A percentile compares a stretch with the other conserved stretches of the same genome.
These are phyloP conservation scores for Anoncus sp. DNA, from an alignment of 2,888 invertebrate genomes.

Conservation along the genomic window DNA sequence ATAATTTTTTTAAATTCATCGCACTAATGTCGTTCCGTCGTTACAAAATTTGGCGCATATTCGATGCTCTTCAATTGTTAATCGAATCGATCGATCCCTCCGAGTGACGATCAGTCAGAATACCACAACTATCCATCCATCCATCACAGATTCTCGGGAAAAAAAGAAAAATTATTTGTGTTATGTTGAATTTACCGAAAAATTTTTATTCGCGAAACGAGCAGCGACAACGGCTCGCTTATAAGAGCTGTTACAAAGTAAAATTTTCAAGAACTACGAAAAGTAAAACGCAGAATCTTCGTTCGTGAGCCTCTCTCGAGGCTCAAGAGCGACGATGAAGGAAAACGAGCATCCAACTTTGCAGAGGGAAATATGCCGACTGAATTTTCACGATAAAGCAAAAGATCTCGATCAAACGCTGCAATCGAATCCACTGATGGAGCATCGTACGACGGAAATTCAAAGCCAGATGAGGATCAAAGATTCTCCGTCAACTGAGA, in stretches of 20 bases:
- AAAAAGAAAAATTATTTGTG: constrained; percentile 37
- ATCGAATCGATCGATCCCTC: constrained; percentile 30
- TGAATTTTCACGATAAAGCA: constrained; percentile 53
- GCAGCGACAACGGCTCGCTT: constrained; percentile 17
- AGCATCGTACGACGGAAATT: constrained; percentile 65
- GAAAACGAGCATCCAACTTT: constrained; percentile 65
- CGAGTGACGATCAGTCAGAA: constrained; percentile 16
- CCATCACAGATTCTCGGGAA: background rate
- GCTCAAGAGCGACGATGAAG: constrained; percentile 54
- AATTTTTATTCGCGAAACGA: background rate
- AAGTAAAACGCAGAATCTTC: background rate
- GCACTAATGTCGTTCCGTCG: background rate
- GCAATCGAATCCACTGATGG: constrained; percentile 62
- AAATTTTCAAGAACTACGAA: background rate
- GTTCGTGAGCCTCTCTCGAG: background rate
- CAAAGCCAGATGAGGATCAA: constrained; percentile 60
- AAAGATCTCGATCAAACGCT: constrained; percentile 27
- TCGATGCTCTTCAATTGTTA: constrained; percentile 45
- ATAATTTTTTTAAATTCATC: constrained; percentile 3
- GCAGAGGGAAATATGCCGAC: constrained; percentile 64
- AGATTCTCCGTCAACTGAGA: constrained; percentile 58
- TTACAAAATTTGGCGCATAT: constrained; percentile 7
- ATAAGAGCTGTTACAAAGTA: background rate
- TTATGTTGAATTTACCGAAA: constrained; percentile 31
- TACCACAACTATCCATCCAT: background rate